Percentiles rank a stretch among this genome's conserved stretches.
These are phyloP conservation scores for Drosophila athabasca DNA, from an alignment of 1,140 invertebrate genomes.

Conservation along the genomic window DNA sequence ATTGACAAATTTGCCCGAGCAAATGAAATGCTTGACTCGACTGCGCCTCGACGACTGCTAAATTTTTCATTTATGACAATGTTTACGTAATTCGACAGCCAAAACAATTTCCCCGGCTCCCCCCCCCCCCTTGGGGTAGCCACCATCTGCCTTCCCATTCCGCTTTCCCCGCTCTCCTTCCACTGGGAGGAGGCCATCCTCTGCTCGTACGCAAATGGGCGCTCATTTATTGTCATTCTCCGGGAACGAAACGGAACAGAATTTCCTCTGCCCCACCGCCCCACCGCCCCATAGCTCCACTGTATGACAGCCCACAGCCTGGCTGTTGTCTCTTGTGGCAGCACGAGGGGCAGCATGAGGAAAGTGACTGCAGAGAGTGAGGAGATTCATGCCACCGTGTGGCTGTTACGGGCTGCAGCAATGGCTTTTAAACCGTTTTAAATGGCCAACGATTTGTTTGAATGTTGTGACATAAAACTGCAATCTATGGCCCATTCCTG, in stretches of 20 bases:
- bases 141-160: background rate
- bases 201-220: conserved; percentile 63
- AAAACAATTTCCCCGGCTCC: conserved; percentile 65
- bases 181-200: background rate
- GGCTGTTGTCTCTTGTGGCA: conserved; percentile 32
- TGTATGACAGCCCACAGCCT: background rate
- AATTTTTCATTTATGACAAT: conserved; percentile 82
- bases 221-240: conserved; percentile 67
- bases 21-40: conserved; percentile 66
- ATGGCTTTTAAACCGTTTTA: conserved; percentile 68
- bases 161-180: too few relatives aligned
- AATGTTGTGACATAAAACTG: conserved; percentile 76
- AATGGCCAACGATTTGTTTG: conserved; percentile 74
- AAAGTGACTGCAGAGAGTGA: too few relatives aligned
- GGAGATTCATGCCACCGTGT: conserved; percentile 21
- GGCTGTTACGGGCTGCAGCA: conserved; percentile 43
- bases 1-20: conserved; percentile 74
- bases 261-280: background rate
- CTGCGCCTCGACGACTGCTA: conserved; percentile 31
- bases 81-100: conserved; percentile 80
- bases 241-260: conserved; percentile 16
- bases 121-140: background rate
- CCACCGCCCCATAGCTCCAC: too few relatives aligned
- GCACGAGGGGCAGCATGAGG: too few relatives aligned
- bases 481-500: conserved; percentile 71